A percentile compares a stretch with the other conserved stretches of the same genome.
These are phyloP conservation scores for Tenrec ecaudatus DNA, from an alignment of 2,113 vertebrate species.

Conservation along the genomic window DNA sequence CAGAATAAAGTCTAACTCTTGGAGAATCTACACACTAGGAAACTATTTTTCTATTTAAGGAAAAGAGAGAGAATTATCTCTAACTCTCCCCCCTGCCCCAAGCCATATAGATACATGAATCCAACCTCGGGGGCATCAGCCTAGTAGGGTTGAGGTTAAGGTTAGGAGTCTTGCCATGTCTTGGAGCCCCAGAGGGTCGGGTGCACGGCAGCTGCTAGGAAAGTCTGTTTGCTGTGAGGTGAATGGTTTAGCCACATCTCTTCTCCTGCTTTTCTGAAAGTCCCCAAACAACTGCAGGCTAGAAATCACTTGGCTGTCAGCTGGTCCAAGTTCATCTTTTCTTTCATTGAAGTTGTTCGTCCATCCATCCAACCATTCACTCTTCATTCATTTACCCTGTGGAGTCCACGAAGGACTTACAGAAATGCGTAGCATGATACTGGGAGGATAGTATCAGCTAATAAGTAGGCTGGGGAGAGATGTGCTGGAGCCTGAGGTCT, in stretches of 20 bases:
- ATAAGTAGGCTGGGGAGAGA: too few relatives aligned
- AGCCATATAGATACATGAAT: neutral
- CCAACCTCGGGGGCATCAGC: neutral
- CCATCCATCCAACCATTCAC: accelerated
- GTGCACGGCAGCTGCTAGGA: accelerated
- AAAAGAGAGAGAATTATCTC: neutral
- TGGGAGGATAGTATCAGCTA: accelerated
- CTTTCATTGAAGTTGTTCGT: neutral
- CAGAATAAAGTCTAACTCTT: neutral
- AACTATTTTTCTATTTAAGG: neutral
- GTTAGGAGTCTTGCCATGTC: accelerated
- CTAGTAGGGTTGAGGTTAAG: neutral
- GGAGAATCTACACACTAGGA: neutral
- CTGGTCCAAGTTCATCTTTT: too few relatives aligned
- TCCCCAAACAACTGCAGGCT: neutral
- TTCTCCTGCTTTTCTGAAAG: neutral
- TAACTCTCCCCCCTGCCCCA: too few relatives aligned
- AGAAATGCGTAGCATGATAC: too few relatives aligned
- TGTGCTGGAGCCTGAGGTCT: accelerated
- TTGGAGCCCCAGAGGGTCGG: accelerated
- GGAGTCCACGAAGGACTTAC: neutral
- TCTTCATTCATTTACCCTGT: too few relatives aligned
- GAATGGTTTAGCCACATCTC: neutral
- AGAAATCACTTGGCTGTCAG: neutral
- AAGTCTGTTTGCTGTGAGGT: accelerated